A percentile compares a stretch with the other conserved stretches of the same genome.
Evolutionary conservation across 2,113 vertebrate species (phyloP).

Genomic region (Rutilus rutilus): DNA sequence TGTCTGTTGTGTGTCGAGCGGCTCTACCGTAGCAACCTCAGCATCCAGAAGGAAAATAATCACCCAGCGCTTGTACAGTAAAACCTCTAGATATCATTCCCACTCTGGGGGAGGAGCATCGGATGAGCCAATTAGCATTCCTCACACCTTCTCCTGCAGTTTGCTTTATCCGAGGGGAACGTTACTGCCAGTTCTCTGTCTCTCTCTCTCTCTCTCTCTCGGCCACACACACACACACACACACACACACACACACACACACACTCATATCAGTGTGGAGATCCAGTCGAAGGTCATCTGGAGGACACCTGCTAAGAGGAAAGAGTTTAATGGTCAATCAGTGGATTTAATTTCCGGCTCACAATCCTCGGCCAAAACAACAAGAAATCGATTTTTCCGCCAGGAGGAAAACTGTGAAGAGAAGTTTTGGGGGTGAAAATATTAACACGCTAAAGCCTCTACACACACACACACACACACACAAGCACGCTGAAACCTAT

Average conservation of each 20-base stretch:
- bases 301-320: conserved; percentile 65
- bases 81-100: conserved; percentile 63
- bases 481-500: neutral
- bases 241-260: too few species aligned
- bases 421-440: neutral
- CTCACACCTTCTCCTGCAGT: conserved; percentile 67
- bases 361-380: neutral
- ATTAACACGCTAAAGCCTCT: neutral
- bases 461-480: neutral
- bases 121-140: conserved; percentile 72
- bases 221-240: too few species aligned
- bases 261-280: neutral
- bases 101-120: conserved; percentile 41
- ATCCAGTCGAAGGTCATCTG: conserved; percentile 71
- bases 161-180: conserved; percentile 57
- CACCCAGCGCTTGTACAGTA: conserved; percentile 62
- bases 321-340: conserved; percentile 21
- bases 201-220: conserved; percentile 30
- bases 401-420: neutral
- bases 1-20: too few species aligned
- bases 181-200: neutral
- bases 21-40: conserved; percentile 71
- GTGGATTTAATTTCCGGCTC: neutral
- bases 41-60: conserved; percentile 73
- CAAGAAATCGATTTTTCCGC: too few species aligned